These are phyloP conservation scores for Zygothrica quintamaculata DNA, from an alignment of 2,888 invertebrate species.

Conservation along the genomic window DNA sequence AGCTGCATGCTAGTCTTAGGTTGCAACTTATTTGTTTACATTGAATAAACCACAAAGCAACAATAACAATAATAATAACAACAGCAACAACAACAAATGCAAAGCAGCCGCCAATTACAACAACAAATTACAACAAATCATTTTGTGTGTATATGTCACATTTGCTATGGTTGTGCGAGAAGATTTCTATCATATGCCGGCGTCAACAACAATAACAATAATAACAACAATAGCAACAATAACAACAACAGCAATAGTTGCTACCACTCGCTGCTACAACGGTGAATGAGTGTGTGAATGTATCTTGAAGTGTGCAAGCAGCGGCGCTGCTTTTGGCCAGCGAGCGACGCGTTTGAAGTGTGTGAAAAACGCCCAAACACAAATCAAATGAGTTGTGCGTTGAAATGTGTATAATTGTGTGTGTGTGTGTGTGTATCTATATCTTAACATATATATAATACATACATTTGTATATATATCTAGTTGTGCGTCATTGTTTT, in stretches of 20 bases:
- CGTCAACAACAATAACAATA: conserved; percentile 22
- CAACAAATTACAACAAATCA: conserved; percentile 26
- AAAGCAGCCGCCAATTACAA: conserved; percentile 45
- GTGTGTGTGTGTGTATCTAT: no score
- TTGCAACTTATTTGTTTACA: conserved; percentile 16
- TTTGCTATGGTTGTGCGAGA: conserved; percentile 44
- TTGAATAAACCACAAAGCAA: conserved; percentile 36
- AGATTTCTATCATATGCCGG: conserved; percentile 32
- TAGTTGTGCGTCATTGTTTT: no score
- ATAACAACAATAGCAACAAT: conserved; percentile 11
- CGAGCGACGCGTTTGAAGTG: conserved; percentile 35
- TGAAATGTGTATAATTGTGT: conserved; percentile 27
- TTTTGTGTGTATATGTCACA: conserved; percentile 36
- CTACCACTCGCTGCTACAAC: conserved; percentile 9
- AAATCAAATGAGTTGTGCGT: conserved; percentile 32
- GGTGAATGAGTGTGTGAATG: conserved; percentile 60
- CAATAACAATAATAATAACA: no score
- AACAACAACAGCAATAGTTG: conserved; percentile 10
- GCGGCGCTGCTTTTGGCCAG: conserved; percentile 20
- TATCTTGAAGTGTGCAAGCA: conserved; percentile 68
- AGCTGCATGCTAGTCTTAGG: conserved; percentile 19
- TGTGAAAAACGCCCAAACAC: conserved; percentile 75
- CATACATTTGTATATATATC: no score
- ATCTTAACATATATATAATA: conserved; percentile 4
- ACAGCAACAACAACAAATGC: conserved; percentile 12